Evolutionary conservation across 2,888 invertebrate species (phyloP).

Genomic region (Tenthredo distinguenda): DNA sequence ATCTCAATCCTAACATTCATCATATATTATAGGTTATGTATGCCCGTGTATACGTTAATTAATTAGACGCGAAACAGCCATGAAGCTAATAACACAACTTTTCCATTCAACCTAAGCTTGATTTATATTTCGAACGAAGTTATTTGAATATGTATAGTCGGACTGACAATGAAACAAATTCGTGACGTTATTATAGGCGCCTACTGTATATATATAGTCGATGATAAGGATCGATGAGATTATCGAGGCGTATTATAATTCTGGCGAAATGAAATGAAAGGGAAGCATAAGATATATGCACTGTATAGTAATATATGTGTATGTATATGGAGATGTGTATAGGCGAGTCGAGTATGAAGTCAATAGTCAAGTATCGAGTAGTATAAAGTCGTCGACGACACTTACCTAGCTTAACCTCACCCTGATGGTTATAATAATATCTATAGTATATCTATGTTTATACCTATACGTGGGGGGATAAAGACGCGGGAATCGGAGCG

Average conservation of each 20-base stretch:
- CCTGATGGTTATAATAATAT: constrained; percentile 33
- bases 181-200: too few relatives aligned
- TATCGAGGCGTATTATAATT: neutral
- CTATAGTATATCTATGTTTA: neutral
- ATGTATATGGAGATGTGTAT: neutral
- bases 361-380: neutral
- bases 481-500: constrained; percentile 50
- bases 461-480: constrained; percentile 29
- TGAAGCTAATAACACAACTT: too few relatives aligned
- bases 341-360: neutral
- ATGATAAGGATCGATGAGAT: neutral
- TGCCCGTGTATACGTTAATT: too few relatives aligned
- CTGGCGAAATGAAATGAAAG: constrained; percentile 8
- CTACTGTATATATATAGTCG: neutral
- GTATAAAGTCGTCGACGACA: neutral
- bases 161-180: too few relatives aligned
- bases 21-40: too few relatives aligned
- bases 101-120: too few relatives aligned
- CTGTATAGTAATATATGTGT: neutral
- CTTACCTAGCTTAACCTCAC: constrained; percentile 65
- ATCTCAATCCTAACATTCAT: too few relatives aligned
- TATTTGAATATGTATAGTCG: too few relatives aligned
- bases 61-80: too few relatives aligned
- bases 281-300: neutral
- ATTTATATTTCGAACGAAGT: too few relatives aligned